Evolutionary conservation across 2,113 vertebrate species (phyloP).

Genomic region (Poecilia latipinna): DNA sequence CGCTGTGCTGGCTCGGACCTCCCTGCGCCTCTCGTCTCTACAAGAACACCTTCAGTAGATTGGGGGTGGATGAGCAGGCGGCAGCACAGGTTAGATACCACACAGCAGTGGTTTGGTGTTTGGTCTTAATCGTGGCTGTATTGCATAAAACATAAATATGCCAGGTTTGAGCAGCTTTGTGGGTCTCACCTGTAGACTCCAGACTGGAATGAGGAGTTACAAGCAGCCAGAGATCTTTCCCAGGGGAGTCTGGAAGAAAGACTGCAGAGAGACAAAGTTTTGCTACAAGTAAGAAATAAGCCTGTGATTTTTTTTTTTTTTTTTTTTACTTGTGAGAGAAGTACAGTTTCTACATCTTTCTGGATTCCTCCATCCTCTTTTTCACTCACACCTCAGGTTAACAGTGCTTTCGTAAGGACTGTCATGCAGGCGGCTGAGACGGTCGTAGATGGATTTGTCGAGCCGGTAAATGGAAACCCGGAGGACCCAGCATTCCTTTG

Average conservation of each 20-base stretch:
- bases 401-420: conserved; percentile 81
- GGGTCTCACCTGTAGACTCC: conserved; percentile 64
- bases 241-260: conserved; percentile 77
- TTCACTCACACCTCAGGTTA: conserved; percentile 70
- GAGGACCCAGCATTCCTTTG: conserved; percentile 83
- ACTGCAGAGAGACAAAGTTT: conserved; percentile 77
- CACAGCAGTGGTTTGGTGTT: background rate
- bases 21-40: conserved; percentile 71
- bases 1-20: conserved; percentile 79
- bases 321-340: background rate
- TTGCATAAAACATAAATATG: conserved; percentile 3
- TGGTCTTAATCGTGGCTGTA: background rate
- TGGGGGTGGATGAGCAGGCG: conserved; percentile 76
- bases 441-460: conserved; percentile 81
- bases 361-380: background rate
- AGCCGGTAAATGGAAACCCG: conserved; percentile 77
- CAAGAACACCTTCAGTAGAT: conserved; percentile 73
- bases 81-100: conserved; percentile 69
- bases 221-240: conserved; percentile 82
- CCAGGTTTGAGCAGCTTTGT: background rate
- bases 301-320: background rate
- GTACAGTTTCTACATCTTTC: background rate
- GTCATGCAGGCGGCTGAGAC: conserved; percentile 78
- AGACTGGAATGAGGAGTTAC: conserved; percentile 88
- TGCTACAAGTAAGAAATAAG: conserved; percentile 78